These are phyloP conservation scores for Pristis pectinata DNA, from an alignment of 2,797 vertebrate genomes.

Conservation along the genomic window DNA sequence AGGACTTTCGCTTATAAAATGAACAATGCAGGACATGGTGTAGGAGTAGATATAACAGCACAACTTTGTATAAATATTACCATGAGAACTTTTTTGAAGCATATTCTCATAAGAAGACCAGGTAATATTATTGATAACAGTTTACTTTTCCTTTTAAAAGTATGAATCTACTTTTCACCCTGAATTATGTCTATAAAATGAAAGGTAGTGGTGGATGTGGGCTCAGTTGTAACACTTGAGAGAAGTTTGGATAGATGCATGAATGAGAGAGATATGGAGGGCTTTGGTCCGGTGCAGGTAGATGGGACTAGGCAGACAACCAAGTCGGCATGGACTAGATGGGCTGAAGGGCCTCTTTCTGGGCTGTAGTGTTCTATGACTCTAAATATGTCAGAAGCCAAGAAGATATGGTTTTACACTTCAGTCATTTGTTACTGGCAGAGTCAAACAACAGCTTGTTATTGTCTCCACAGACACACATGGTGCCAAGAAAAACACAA, in stretches of 20 bases:
- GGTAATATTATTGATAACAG: not conserved
- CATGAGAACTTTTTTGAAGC: not conserved
- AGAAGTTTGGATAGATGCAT: too few relatives aligned
- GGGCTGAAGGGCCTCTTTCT: too few relatives aligned
- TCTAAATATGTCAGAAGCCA: not conserved
- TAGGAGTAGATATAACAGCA: not conserved
- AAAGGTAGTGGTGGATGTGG: too few relatives aligned
- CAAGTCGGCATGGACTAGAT: too few relatives aligned
- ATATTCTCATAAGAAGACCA: not conserved
- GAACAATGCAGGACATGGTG: not conserved
- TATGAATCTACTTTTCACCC: not conserved
- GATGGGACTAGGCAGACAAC: too few relatives aligned
- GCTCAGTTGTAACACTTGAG: too few relatives aligned
- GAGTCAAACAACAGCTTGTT: conserved; percentile 17
- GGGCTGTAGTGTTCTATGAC: too few relatives aligned
- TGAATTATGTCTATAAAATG: not conserved
- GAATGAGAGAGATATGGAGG: too few relatives aligned
- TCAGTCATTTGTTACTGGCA: conserved; percentile 1
- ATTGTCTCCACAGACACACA: not conserved
- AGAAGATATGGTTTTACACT: too few relatives aligned
- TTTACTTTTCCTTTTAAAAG: not conserved
- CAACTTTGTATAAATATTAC: too few relatives aligned
- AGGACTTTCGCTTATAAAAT: not conserved
- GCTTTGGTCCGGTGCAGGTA: too few relatives aligned
- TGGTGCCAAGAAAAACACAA: conserved; percentile 2